Evolutionary conservation across 1,140 invertebrate genomes (phyloP).

Genomic region (Trissolcus basalis): DNA sequence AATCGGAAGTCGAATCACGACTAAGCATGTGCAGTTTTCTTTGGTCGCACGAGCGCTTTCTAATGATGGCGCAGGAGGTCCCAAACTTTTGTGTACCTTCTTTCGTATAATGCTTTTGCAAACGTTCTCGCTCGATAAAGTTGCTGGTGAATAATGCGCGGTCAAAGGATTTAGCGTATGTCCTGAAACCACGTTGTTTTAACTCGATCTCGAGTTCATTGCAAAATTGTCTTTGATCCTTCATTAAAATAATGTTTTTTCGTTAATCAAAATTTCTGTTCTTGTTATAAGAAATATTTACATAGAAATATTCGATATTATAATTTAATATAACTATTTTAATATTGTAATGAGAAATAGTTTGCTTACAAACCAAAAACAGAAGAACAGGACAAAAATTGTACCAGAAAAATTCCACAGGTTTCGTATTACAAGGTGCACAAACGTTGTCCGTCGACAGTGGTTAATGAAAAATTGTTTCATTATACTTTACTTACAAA

Average conservation of each 20-base stretch:
- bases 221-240: constrained; percentile 28
- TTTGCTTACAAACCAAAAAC: too few relatives aligned
- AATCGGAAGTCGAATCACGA: constrained; percentile 24
- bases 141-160: constrained; percentile 13
- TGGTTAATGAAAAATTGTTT: too few relatives aligned
- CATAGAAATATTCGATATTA: too few relatives aligned
- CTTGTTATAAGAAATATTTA: too few relatives aligned
- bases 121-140: constrained; percentile 30
- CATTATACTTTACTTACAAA: too few relatives aligned
- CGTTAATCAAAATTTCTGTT: constrained; percentile 1
- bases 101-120: constrained; percentile 37
- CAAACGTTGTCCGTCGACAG: too few relatives aligned
- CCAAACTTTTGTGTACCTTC: constrained; percentile 34
- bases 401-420: too few relatives aligned
- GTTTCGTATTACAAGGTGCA: too few relatives aligned
- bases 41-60: constrained; percentile 14
- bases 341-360: background rate
- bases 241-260: constrained; percentile 4
- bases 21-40: constrained; percentile 22
- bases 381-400: too few relatives aligned
- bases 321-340: too few relatives aligned
- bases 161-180: constrained; percentile 29
- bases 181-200: constrained; percentile 27
- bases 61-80: constrained; percentile 34
- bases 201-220: constrained; percentile 15